These are phyloP conservation scores for Capitella teleta DNA, from an alignment of 1,140 invertebrate genomes.

Conservation along the genomic window DNA sequence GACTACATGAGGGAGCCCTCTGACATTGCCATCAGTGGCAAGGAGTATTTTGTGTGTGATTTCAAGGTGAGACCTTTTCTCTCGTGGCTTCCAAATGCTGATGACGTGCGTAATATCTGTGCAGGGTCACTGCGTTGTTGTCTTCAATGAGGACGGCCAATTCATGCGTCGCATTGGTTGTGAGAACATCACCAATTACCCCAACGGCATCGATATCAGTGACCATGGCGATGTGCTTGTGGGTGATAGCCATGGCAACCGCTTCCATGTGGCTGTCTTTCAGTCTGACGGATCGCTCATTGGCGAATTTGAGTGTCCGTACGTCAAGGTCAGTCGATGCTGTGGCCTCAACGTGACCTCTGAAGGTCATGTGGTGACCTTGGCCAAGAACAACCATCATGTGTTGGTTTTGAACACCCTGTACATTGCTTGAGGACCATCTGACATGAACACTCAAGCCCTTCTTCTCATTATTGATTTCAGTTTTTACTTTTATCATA, in stretches of 20 bases:
- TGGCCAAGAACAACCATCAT: slow-evolving; percentile 97
- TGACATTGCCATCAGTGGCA: slow-evolving; percentile 85
- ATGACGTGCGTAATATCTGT: no score
- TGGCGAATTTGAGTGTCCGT: slow-evolving; percentile 89
- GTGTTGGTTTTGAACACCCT: slow-evolving; percentile 90
- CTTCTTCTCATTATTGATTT: no score
- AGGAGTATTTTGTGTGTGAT: slow-evolving; percentile 93
- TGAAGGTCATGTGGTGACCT: slow-evolving; percentile 88
- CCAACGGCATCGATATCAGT: slow-evolving; percentile 94
- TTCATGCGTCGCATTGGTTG: slow-evolving; percentile 85
- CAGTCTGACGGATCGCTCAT: slow-evolving; percentile 68
- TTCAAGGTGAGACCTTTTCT: slow-evolving; percentile 74
- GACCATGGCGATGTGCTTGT: slow-evolving; percentile 91
- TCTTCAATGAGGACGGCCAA: slow-evolving; percentile 81
- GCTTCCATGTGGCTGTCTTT: slow-evolving; percentile 92
- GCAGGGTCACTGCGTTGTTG: slow-evolving; percentile 83
- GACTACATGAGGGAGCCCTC: slow-evolving; percentile 94
- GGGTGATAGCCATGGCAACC: slow-evolving; percentile 93
- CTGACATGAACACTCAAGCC: no score
- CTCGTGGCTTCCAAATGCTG: no score
- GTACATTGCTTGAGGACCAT: slow-evolving; percentile 13
- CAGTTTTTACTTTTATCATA: no score
- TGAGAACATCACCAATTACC: slow-evolving; percentile 90
- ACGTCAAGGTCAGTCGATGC: slow-evolving; percentile 92
- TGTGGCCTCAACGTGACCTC: slow-evolving; percentile 93